Evolutionary conservation across 2,888 invertebrate species (phyloP), one percentile per base, ranked within the genome.

Genomic region (Helleia helle): DNA sequence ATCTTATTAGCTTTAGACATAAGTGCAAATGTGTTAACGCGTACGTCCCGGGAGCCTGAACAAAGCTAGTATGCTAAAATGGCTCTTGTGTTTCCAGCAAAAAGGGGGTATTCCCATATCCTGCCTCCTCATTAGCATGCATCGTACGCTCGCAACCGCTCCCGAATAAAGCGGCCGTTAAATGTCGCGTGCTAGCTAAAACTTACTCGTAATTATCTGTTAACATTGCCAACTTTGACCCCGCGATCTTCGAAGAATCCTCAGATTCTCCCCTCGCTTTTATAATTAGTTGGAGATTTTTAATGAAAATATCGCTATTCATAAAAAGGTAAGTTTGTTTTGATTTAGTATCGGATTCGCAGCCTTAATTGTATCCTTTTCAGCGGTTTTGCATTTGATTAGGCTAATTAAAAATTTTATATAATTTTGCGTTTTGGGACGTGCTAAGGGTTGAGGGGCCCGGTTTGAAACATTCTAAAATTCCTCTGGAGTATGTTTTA

Each of bases 141-240:
- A 79, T 71, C 69, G 73, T 70, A 71, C 77, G 81, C 73, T 69
- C 80, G 79, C 77, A 76, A 70, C 76, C 71, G 70, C 73, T 69
- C 72, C 72, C 74, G 73, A 77, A 77, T 75, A 76, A 83, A 84
- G 77, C 84, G 81, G 80, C 83, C 81, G 84, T 80, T 84, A 84
- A 84, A 84, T 83, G 81, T 84, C 83, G 80, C 80, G 77, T 76
- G 76, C 76, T 74, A 69, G 76, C 74, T 74, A 69, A 80, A 81
- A 81, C 81, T 83, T 81, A 68, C 67, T 66, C 70, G 73, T 83
- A 83, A 84, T 84, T 83, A 84, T 84, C 83, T 84, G 84, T 83
- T 83, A 83, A 84, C 81, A 84, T 80, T 79, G 71, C 74, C 69
- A 84, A 83, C 77, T 83, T 80, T 80, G 81, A 81, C 81, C 81